These are phyloP conservation scores for Tetragnatha versicolor DNA, from an alignment of 1,140 invertebrate species.

Conservation along the genomic window DNA sequence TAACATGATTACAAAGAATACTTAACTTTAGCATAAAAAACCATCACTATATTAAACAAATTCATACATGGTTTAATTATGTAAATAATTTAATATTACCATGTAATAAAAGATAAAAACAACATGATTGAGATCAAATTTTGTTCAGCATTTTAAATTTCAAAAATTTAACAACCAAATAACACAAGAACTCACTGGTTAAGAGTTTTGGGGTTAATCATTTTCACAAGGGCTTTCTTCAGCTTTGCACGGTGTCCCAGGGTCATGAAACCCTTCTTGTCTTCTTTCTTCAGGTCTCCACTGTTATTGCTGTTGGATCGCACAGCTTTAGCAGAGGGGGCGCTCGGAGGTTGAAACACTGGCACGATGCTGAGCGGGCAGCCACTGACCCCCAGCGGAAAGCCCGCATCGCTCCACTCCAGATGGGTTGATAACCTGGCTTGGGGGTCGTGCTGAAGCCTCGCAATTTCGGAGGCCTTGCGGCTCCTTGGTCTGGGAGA, in stretches of 20 bases:
- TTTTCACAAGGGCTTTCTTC: slow-evolving; percentile 88
- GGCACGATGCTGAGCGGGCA: slow-evolving; percentile 43
- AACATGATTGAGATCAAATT: too few relatives aligned
- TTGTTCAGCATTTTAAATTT: too few relatives aligned
- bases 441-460: slow-evolving; percentile 61
- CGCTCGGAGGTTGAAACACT: slow-evolving; percentile 42
- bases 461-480: slow-evolving; percentile 62
- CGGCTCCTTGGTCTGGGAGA: slow-evolving; percentile 75
- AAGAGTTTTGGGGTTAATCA: slow-evolving; percentile 86
- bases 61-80: too few relatives aligned
- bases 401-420: slow-evolving; percentile 58
- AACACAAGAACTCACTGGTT: slow-evolving; percentile 68
- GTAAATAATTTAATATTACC: too few relatives aligned
- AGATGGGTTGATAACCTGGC: slow-evolving; percentile 62
- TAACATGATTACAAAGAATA: too few relatives aligned
- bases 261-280: slow-evolving; percentile 82
- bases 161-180: background rate
- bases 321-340: slow-evolving; percentile 63
- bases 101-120: too few relatives aligned
- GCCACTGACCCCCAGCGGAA: slow-evolving; percentile 29
- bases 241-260: slow-evolving; percentile 73
- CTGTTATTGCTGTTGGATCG: slow-evolving; percentile 60
- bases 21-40: too few relatives aligned
- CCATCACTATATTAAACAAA: too few relatives aligned
- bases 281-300: slow-evolving; percentile 70